phyloP scores from a whole-genome alignment of 2,113 vertebrate genomes.

The Aramus guarauna region DNA sequence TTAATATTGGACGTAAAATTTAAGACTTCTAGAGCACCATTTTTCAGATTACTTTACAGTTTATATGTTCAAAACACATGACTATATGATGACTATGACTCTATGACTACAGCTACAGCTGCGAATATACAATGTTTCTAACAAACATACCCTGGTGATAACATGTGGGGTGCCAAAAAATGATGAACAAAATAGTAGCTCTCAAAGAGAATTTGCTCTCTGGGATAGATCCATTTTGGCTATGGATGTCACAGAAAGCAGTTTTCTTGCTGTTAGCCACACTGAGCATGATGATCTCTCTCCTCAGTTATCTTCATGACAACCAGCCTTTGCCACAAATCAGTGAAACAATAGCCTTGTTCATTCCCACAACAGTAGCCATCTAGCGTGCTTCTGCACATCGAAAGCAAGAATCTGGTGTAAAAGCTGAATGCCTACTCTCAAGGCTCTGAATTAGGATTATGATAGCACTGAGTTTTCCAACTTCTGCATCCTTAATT shows the following conservation, averaged over 20 bases:
- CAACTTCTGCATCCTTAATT: neutral
- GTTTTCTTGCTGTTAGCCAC: neutral
- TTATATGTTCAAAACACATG: neutral
- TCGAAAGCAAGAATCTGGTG: neutral
- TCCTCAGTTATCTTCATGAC: neutral
- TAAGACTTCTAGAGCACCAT: neutral
- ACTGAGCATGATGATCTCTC: neutral
- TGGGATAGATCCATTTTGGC: neutral
- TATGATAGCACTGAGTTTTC: neutral
- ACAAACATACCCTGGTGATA: neutral
- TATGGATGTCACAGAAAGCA: neutral
- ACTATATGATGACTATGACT: too few relatives aligned
- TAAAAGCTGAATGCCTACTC: neutral
- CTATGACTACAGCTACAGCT: neutral
- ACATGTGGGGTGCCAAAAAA: neutral
- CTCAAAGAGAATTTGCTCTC: neutral
- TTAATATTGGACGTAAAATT: neutral
- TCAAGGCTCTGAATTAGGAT: neutral
- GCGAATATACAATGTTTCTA: neutral
- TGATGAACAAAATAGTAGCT: neutral
- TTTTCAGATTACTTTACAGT: neutral
- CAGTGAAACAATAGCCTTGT: neutral
- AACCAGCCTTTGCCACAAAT: neutral
- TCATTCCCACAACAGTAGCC: neutral
- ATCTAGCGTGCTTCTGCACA: neutral